phyloP scores from a whole-genome alignment of 2,888 invertebrate genomes.

The Drosophila buzzatii region DNA sequence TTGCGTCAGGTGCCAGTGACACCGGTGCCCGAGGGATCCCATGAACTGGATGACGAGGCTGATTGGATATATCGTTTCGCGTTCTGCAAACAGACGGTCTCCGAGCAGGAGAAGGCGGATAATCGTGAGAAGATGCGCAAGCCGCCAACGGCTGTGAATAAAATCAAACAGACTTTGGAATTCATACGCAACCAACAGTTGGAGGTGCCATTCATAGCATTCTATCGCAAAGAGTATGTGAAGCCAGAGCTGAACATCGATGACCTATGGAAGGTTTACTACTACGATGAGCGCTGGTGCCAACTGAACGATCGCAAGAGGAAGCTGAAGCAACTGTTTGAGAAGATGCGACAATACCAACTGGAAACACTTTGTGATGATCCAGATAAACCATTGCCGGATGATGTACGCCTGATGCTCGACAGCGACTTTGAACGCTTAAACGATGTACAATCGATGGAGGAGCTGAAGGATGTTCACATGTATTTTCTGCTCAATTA shows the following conservation, averaged over 20 bases:
- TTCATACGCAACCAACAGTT: constrained; percentile 98
- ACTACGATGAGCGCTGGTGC: constrained; percentile 97
- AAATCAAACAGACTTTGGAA: constrained; percentile 96
- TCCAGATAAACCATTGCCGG: constrained; percentile 93
- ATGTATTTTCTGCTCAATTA: constrained; percentile 97
- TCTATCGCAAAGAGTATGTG: constrained; percentile 99
- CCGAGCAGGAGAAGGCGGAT: constrained; percentile 88
- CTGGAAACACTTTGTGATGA: constrained; percentile 92
- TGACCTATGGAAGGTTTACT: constrained; percentile 99
- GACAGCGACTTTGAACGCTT: constrained; percentile 94
- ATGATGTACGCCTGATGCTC: constrained; percentile 92
- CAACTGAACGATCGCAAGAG: constrained; percentile 94
- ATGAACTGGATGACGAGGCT: constrained; percentile 96
- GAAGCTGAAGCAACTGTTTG: constrained; percentile 92
- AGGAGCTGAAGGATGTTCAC: constrained; percentile 97
- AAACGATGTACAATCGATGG: constrained; percentile 92
- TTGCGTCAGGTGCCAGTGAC: constrained; percentile 94
- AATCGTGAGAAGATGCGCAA: constrained; percentile 86
- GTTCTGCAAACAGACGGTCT: constrained; percentile 93
- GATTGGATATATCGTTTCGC: constrained; percentile 99
- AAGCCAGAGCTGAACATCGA: constrained; percentile 97
- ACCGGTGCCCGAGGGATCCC: constrained; percentile 92
- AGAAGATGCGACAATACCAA: constrained; percentile 97
- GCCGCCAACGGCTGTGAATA: constrained; percentile 91
- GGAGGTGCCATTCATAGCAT: constrained; percentile 99